These are phyloP conservation scores for Leptonema lineaticorne DNA, from an alignment of 1,140 invertebrate species.

Conservation along the genomic window DNA sequence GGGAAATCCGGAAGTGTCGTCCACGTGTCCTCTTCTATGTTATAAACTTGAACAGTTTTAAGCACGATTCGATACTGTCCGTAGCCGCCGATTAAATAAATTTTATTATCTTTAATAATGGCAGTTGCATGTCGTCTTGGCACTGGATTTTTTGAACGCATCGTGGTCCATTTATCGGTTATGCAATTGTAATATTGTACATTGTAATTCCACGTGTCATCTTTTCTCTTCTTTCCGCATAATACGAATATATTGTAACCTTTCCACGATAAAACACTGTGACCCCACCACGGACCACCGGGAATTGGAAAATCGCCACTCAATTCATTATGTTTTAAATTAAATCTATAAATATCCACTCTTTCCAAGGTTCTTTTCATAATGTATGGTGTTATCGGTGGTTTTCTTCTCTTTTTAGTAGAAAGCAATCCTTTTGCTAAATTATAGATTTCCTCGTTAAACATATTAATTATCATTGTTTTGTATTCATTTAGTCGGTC, in stretches of 20 bases:
- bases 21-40: conserved; percentile 28
- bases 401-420: conserved; percentile 19
- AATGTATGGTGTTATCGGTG: conserved; percentile 24
- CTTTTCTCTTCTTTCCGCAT: conserved; percentile 30
- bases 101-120: conserved; percentile 27
- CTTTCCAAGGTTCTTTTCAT: conserved; percentile 12
- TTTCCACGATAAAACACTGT: conserved; percentile 34
- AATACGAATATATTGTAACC: conserved; percentile 30
- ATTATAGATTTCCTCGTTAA: conserved; percentile 19
- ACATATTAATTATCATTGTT: too few relatives aligned
- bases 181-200: conserved; percentile 31
- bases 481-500: not conserved
- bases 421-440: conserved; percentile 25
- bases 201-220: conserved; percentile 33
- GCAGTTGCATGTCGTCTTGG: conserved; percentile 29
- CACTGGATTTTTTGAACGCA: conserved; percentile 4
- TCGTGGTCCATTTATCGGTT: conserved; percentile 26
- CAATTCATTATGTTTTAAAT: conserved; percentile 23
- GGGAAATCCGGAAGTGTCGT: conserved; percentile 31
- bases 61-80: conserved; percentile 28
- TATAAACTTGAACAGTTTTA: conserved; percentile 23
- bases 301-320: conserved; percentile 18
- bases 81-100: conserved; percentile 37
- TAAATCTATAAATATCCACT: conserved; percentile 11
- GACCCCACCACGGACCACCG: conserved; percentile 32